Evolutionary conservation across 1,140 invertebrate genomes (phyloP).

Genomic region (Probaryconus sp.): DNA sequence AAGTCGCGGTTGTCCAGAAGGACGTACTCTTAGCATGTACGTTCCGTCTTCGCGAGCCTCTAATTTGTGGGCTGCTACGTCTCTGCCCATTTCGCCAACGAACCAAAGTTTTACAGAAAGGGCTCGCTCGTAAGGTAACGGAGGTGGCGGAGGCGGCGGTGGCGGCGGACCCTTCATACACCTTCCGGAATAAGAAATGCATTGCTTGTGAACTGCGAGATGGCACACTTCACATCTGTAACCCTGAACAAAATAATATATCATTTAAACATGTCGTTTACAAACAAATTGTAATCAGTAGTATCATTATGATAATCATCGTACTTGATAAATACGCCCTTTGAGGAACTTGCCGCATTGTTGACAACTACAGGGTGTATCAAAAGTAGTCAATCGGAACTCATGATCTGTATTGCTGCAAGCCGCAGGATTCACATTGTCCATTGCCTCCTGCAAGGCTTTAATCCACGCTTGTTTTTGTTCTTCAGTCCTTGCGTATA

Average conservation of each 20-base stretch:
- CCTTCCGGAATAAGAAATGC: conserved; percentile 85
- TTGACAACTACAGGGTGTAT: conserved; percentile 87
- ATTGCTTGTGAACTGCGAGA: conserved; percentile 86
- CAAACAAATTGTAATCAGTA: too few relatives aligned
- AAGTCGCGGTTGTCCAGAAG: conserved; percentile 78
- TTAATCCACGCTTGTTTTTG: conserved; percentile 94
- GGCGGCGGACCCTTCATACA: conserved; percentile 80
- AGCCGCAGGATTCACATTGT: conserved; percentile 91
- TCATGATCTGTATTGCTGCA: conserved; percentile 89
- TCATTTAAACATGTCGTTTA: background rate
- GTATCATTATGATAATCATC: too few relatives aligned
- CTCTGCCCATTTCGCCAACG: conserved; percentile 92
- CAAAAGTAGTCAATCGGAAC: conserved; percentile 92
- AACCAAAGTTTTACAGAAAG: conserved; percentile 84
- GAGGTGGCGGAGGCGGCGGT: conserved; percentile 79
- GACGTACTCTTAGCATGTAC: conserved; percentile 91
- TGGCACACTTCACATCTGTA: conserved; percentile 87
- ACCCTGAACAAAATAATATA: conserved; percentile 78
- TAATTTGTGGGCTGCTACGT: conserved; percentile 86
- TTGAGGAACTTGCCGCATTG: conserved; percentile 93
- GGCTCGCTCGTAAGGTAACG: conserved; percentile 79
- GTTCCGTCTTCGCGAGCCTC: conserved; percentile 91
- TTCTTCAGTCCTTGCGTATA: conserved; percentile 93
- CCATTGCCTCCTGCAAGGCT: conserved; percentile 94
- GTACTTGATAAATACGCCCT: conserved; percentile 90